A percentile compares a stretch with the other conserved stretches of the same genome.
phyloP scores from a whole-genome alignment of 2,797 vertebrate genomes.

The Choloepus didactylus region DNA sequence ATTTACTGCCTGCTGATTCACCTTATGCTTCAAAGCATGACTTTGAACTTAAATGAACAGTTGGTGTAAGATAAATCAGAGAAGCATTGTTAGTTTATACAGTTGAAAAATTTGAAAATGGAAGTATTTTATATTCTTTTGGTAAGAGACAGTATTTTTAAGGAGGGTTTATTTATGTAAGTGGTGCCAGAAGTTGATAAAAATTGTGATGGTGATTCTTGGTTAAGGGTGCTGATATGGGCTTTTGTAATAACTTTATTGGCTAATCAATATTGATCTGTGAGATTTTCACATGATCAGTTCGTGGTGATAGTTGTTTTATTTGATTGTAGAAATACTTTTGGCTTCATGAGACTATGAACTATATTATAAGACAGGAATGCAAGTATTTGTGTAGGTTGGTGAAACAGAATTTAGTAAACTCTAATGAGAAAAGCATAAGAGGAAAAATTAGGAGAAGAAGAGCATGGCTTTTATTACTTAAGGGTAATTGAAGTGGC shows the following conservation, averaged over 20 bases:
- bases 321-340: slow-evolving; percentile 34
- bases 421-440: not conserved
- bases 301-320: slow-evolving; percentile 27
- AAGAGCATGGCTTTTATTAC: not conserved
- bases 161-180: slow-evolving; percentile 4
- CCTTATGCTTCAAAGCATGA: not conserved
- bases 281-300: slow-evolving; percentile 51
- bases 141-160: not conserved
- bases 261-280: not conserved
- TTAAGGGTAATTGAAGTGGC: not conserved
- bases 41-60: slow-evolving; percentile 51
- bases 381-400: not conserved
- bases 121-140: slow-evolving; percentile 40
- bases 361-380: not conserved
- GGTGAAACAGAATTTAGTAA: not conserved
- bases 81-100: slow-evolving; percentile 10
- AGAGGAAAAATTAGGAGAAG: slow-evolving; percentile 32
- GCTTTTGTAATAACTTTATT: slow-evolving; percentile 25
- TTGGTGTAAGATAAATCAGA: slow-evolving; percentile 51
- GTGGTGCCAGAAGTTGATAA: not conserved
- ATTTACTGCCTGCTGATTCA: not conserved
- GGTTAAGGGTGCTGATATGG: slow-evolving; percentile 26
- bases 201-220: slow-evolving; percentile 48
- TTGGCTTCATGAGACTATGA: slow-evolving; percentile 21
- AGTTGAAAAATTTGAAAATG: slow-evolving; percentile 49